Evolutionary conservation across 1,140 invertebrate genomes (phyloP), one percentile per base, ranked within the genome.

Genomic region (Drosophila tristis): DNA sequence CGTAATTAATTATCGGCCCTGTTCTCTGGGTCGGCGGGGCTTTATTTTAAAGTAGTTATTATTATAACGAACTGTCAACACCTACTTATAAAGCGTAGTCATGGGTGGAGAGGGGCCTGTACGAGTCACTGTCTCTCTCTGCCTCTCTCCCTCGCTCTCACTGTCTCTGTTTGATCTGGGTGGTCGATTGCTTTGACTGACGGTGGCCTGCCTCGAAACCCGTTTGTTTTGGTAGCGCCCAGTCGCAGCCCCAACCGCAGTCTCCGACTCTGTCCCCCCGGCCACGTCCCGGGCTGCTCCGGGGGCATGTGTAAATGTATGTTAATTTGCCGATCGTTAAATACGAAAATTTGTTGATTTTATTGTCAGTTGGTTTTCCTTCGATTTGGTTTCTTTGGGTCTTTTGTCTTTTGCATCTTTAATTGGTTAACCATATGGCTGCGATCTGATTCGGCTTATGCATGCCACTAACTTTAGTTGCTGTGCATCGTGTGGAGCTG

Each of bases 21-120:
- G 35, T 2, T 20, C 8, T 35, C 31, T 35, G 8, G 31, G 2
- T 35, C 31, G 5, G 26, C 57, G 44, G 26, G 68, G 74, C 74
- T 74, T 78, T 67, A 82, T 72, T 86, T 87, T 76, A 78, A 89
- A 87, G 84, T 86, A 76, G 82, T 87, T 78, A 82, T 87, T 86
- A 86, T 87, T 78, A 81, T 67, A 78, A 67, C 82, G 53, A 86
- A 86, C 82, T 86, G 82, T 86, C 82, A 86, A 86, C 82, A 86
- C 82, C 82, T 87, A 76, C 74, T 78, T 67, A 67, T 72, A 58
- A 65, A 75, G 50, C 50, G 15, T 43, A 60, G 70, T 50, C 53
- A 39, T 20, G 35, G 11, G 35, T 5, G 35, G 35, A 39, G 35
- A 39, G 35, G 35, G 35, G 35, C 11, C 35, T 39, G 35, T 39